Base-by-base conservation (phyloP, 1,140 invertebrate species). In the Sycophaga agraensis region DNA sequence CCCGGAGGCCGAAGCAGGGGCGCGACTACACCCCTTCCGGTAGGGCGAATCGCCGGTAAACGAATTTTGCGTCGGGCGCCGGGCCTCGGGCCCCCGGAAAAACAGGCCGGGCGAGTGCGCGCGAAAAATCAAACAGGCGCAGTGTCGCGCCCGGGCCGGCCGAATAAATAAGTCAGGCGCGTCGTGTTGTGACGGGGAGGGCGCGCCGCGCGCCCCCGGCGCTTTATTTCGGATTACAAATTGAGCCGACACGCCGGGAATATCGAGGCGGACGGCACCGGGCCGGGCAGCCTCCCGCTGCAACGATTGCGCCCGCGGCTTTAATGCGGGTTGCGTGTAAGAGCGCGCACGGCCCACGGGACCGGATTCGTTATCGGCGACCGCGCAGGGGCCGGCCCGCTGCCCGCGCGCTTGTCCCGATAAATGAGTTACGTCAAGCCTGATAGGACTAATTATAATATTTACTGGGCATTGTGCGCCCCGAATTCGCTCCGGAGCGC, bases 401-500 rank as follows among this genome's bases (percentile, higher is more conserved):
- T n/a, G n/a, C n/a, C n/a, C n/a, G n/a, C n/a, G 26, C 31, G 17
- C 26, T 24, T 34, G 45, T 26, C 22, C 43, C 8, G 21, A n/a
- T 60, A 66, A 73, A 67, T 58, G 64, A 71, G 66, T 66, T 65
- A 65, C 63, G 50, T 65, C 56, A 50, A 46, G 31, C 45, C 28
- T 49, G 65, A 67, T 70, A 66, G 49, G 42, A 48, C 66, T 72
- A 72, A 76, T 74, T 74, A 72, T 67, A 73, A 73, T 70, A 74
- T 76, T 71, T 70, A 72, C 68, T 57, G 67, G 16, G 9, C 22
- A 9, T 16, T 56, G 26, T 28, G 42, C n/a, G 4, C 21, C 4
- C 28, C 22, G 24, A 39, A 42, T 43, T 46, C 35, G 54, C 42
- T 24, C 28, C n/a, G 11, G 8, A 11, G 56, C 45, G 31, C 35